Base-by-base conservation (phyloP, 2,113 vertebrate species). In the Cebidichthys violaceus region DNA sequence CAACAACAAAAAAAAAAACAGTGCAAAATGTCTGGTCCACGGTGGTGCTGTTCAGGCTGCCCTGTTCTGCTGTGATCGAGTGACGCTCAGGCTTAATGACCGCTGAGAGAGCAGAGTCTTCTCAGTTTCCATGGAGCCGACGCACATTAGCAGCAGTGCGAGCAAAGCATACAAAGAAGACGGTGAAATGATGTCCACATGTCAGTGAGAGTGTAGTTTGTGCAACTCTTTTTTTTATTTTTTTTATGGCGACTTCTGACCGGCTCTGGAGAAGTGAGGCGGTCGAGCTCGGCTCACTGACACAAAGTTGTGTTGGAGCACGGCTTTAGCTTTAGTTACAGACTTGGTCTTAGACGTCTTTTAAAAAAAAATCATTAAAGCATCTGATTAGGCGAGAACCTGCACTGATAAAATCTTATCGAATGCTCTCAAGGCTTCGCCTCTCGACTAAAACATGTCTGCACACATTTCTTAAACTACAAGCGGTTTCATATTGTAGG, bases 51-150 rank as follows among this genome's bases (percentile, higher is more conserved):
- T 47, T 71, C 70, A 86, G 73, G 82, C 70, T 81, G 79, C 29
- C 65, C 69, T 59, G 75, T 67, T 90, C 82, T 80, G 77, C 77
- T 60, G 84, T 81, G 88, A 89, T 82, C 87, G 87, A 86, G 60
- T 70, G 84, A 86, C 81, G 70, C 72, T 75, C 33, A 0, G 47
- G 50, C 75, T 78, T 88, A 86, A 90, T 81, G 78, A 89, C 86
- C 75, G 87, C 75, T 67, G 90, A 72, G 85, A 80, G 65, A 83
- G 74, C 71, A 13, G 62, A 66, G 54, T 60, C 18, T 82, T 82
- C 37, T 17, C 65, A 18, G 60, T 88, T 86, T 86, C 81, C 79
- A 84, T 69, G 75, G 83, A 59, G 84, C 79, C 79, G 61, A 79
- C 7, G 50, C 64, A 59, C 61, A 85, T 8, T 14, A 47, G 59